Conservation (phyloP, 2,797 vertebrate genomes). For the Craterocephalus amniculus region DNA sequence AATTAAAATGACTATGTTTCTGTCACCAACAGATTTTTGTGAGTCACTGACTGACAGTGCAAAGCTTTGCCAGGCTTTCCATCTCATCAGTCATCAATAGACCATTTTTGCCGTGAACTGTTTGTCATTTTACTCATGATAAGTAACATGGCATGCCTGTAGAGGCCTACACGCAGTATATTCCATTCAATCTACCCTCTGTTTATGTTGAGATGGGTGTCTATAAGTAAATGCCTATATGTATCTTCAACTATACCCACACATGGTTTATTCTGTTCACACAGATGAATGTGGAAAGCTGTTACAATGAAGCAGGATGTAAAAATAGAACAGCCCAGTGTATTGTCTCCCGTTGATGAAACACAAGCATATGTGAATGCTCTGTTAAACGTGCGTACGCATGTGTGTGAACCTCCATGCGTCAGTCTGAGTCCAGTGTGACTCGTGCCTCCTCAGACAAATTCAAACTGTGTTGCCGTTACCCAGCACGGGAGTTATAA, state of each 20-base stretch:
- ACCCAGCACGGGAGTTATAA: constrained; percentile 43
- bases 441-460: constrained; percentile 57
- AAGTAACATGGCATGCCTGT: not conserved
- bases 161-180: constrained; percentile 5
- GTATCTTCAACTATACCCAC: constrained; percentile 7
- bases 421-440: constrained; percentile 39
- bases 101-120: not conserved
- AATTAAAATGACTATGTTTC: constrained; percentile 3
- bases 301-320: constrained; percentile 48
- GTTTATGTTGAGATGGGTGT: constrained; percentile 24
- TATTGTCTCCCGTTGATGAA: constrained; percentile 33
- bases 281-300: constrained; percentile 41
- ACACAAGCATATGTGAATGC: constrained; percentile 13
- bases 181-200: constrained; percentile 15
- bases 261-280: constrained; percentile 47
- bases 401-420: constrained; percentile 9
- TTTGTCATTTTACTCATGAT: constrained; percentile 12
- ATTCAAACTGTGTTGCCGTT: constrained; percentile 57
- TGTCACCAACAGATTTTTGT: not conserved
- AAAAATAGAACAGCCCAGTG: constrained; percentile 64
- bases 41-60: constrained; percentile 9
- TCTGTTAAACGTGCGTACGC: not conserved
- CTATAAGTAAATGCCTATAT: constrained; percentile 19
- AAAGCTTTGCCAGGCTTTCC: constrained; percentile 15
- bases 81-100: constrained; percentile 4